Percentiles rank a stretch among this genome's conserved stretches.
Evolutionary conservation across 2,888 invertebrate genomes (phyloP).

Genomic region (Desoria tigrina): DNA sequence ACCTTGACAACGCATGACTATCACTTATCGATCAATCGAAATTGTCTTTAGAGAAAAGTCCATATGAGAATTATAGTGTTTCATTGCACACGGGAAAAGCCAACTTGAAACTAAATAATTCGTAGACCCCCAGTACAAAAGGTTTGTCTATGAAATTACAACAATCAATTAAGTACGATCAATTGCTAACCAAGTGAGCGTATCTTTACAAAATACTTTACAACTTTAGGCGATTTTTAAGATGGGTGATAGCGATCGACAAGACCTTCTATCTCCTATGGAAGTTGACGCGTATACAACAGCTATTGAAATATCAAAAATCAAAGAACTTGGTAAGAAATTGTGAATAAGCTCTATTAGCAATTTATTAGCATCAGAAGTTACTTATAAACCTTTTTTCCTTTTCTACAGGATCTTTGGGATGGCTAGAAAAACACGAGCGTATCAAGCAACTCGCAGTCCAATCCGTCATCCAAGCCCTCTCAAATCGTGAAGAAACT

Average conservation of each 20-base stretch:
- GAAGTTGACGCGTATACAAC: constrained; percentile 76
- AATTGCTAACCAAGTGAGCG: too few relatives aligned
- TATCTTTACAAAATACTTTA: too few relatives aligned
- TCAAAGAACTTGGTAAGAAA: constrained; percentile 68
- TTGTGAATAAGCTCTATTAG: background rate
- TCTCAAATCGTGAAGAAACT: constrained; percentile 74
- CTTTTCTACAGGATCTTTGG: constrained; percentile 56
- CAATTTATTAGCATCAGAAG: background rate
- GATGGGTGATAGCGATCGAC: constrained; percentile 20
- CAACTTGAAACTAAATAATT: too few relatives aligned
- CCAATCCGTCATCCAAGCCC: constrained; percentile 81
- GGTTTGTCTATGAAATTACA: too few relatives aligned
- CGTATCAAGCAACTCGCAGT: constrained; percentile 81
- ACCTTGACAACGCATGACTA: too few relatives aligned
- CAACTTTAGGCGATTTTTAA: too few relatives aligned
- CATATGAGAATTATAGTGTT: too few relatives aligned
- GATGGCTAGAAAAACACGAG: constrained; percentile 81
- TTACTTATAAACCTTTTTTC: constrained; percentile 12
- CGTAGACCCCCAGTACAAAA: too few relatives aligned
- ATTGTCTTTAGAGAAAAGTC: too few relatives aligned
- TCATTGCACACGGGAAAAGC: too few relatives aligned
- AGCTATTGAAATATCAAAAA: constrained; percentile 67
- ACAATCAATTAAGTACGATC: too few relatives aligned
- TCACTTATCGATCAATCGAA: too few relatives aligned
- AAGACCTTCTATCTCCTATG: constrained; percentile 49